These are phyloP conservation scores for Macrophya annulata DNA, from an alignment of 2,888 invertebrate genomes.

Conservation along the genomic window DNA sequence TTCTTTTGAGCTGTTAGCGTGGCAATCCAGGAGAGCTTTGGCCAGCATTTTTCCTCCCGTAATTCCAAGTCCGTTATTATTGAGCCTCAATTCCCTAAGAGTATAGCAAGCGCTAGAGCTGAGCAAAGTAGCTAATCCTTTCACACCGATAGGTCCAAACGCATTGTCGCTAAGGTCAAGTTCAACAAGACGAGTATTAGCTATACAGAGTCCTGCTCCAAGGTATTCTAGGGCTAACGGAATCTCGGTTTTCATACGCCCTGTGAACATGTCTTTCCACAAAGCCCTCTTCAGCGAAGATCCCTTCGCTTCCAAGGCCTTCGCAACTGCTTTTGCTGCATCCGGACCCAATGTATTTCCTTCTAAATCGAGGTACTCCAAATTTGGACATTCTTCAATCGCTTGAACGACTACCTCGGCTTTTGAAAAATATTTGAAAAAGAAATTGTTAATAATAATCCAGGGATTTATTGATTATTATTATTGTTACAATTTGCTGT, in stretches of 20 bases:
- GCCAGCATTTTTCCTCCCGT: slow-evolving; percentile 93
- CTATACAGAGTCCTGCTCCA: slow-evolving; percentile 90
- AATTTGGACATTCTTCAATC: slow-evolving; percentile 85
- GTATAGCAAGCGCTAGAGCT: slow-evolving; percentile 92
- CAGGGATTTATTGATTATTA: neutral
- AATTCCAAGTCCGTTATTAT: slow-evolving; percentile 97
- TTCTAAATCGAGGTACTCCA: slow-evolving; percentile 91
- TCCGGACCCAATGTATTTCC: slow-evolving; percentile 96
- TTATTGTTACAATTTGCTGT: neutral
- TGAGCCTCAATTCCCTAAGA: slow-evolving; percentile 90
- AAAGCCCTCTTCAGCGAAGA: slow-evolving; percentile 89
- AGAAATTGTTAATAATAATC: neutral
- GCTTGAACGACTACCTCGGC: slow-evolving; percentile 89
- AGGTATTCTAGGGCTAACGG: slow-evolving; percentile 92
- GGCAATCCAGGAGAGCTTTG: slow-evolving; percentile 87
- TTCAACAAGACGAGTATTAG: slow-evolving; percentile 90
- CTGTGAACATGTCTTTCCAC: slow-evolving; percentile 99
- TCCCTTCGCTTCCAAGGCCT: slow-evolving; percentile 89
- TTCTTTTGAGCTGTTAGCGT: slow-evolving; percentile 83
- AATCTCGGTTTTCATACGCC: slow-evolving; percentile 96
- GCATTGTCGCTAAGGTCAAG: slow-evolving; percentile 98
- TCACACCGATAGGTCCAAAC: slow-evolving; percentile 96
- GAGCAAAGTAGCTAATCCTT: slow-evolving; percentile 91
- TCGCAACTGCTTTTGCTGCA: slow-evolving; percentile 92
- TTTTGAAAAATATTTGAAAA: slow-evolving; percentile 74